phyloP scores from a whole-genome alignment of 2,888 invertebrate species.

The Campoletis raptor region DNA sequence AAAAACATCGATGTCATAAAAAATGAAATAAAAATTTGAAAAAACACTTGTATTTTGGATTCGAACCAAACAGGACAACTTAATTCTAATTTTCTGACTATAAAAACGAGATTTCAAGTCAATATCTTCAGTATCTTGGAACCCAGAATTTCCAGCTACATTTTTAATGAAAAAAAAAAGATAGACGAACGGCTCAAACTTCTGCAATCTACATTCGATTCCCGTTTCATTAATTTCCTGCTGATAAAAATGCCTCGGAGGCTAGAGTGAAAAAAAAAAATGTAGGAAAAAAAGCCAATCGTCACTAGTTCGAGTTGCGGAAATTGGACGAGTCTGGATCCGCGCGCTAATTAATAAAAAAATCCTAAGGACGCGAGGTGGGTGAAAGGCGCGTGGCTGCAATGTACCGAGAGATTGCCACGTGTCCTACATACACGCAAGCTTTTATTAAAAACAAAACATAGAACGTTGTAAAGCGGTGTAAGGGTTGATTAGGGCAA shows the following conservation, averaged over 20 bases:
- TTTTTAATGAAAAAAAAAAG: background rate
- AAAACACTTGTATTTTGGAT: too few species aligned
- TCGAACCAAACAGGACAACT: too few species aligned
- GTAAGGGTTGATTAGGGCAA: constrained; percentile 45
- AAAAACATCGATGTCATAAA: too few species aligned
- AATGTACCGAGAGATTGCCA: constrained; percentile 41
- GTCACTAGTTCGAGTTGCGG: background rate
- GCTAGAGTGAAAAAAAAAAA: background rate
- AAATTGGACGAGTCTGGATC: constrained; percentile 2
- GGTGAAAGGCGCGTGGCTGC: constrained; percentile 40
- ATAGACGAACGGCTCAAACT: background rate
- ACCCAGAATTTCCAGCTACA: background rate
- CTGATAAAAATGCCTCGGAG: background rate
- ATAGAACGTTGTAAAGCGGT: constrained; percentile 1
- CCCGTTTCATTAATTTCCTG: background rate
- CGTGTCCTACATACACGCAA: constrained; percentile 47
- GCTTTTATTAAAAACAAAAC: constrained; percentile 54
- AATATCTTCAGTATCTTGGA: background rate
- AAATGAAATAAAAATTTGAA: too few species aligned
- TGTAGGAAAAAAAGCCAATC: background rate
- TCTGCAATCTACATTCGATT: background rate
- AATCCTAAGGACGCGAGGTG: constrained; percentile 40
- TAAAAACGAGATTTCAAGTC: background rate
- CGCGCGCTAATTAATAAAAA: constrained; percentile 45
- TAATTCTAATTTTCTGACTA: background rate